Base-by-base conservation (phyloP, 2,113 vertebrate genomes). In the Cochlearius cochlearius region DNA sequence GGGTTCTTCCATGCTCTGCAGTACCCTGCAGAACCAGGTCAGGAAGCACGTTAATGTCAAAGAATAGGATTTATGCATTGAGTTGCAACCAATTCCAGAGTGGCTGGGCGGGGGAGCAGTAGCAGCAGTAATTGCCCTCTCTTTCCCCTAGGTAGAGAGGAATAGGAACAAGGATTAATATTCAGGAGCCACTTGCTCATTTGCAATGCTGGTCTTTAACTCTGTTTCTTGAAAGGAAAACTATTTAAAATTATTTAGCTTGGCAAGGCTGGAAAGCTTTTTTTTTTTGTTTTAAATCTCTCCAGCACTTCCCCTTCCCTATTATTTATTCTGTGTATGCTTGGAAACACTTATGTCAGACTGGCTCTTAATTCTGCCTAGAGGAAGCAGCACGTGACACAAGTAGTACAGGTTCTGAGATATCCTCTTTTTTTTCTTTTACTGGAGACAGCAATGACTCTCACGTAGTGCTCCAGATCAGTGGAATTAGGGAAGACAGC, bases 391-490 rank as follows among this genome's bases (percentile, higher is more conserved):
- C 52, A 81, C 18, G 12, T 7, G 29, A 66, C 34, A 68, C 5
- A 72, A 74, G 18, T 10, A 4, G 2, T 5, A 53, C 7, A 90
- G 18, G 4, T 58, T 21, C 34, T 5, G 12, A 45, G 18, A 34
- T 59, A 12, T 68, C 32, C 15, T 47, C 30, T 73, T 27, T 56
- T n/a, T n/a, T 43, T 84, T 52, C 81, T 71, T 23, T 47, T 78
- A 9, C 23, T 45, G 23, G 27, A 56, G 2, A n/a, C 25, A 55
- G 69, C 38, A 89, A 7, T 1, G 2, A 19, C 30, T 55, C 14
- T 74, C 9, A 30, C 0, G 0, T 1, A 34, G 30, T 1, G 2
- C 27, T 82, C 29, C 58, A 81, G n/a, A 55, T 21, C 2, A 23
- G 18, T 34, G 58, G 34, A 62, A 52, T 59, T 43, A 34, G 21